These are phyloP conservation scores for Phthorimaea operculella DNA, from an alignment of 1,140 invertebrate species.

Conservation along the genomic window DNA sequence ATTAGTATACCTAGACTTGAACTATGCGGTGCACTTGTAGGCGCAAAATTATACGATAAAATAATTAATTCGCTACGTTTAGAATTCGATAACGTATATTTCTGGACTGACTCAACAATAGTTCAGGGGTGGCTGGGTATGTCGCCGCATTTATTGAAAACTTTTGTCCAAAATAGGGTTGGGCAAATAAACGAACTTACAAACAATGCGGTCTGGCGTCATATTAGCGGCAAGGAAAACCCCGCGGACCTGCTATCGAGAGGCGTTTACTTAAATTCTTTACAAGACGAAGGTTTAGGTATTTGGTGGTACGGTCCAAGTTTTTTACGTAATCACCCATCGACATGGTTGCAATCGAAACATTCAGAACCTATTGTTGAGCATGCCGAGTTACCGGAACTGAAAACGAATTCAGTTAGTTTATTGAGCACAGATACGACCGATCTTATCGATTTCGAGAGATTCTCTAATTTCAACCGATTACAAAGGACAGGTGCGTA, in stretches of 20 bases:
- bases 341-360: background rate
- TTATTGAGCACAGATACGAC: background rate
- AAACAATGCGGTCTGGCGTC: conserved; percentile 17
- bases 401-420: background rate
- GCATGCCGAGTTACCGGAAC: background rate
- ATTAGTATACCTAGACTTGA: conserved; percentile 56
- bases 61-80: conserved; percentile 12
- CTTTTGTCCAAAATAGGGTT: conserved; percentile 37
- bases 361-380: background rate
- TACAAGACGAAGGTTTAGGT: background rate
- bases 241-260: conserved; percentile 36
- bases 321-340: background rate
- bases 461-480: too few species aligned
- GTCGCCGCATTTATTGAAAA: conserved; percentile 16
- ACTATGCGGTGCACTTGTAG: conserved; percentile 43
- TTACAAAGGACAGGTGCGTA: too few species aligned
- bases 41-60: conserved; percentile 26
- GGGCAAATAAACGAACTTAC: conserved; percentile 28
- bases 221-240: conserved; percentile 28
- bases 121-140: conserved; percentile 22
- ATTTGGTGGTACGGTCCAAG: conserved; percentile 4
- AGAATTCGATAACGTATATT: conserved; percentile 6
- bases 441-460: too few species aligned
- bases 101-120: conserved; percentile 41
- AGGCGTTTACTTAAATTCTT: conserved; percentile 17